Evolutionary conservation across 2,797 vertebrate genomes (phyloP).

Genomic region (Geotrypetes seraphini): DNA sequence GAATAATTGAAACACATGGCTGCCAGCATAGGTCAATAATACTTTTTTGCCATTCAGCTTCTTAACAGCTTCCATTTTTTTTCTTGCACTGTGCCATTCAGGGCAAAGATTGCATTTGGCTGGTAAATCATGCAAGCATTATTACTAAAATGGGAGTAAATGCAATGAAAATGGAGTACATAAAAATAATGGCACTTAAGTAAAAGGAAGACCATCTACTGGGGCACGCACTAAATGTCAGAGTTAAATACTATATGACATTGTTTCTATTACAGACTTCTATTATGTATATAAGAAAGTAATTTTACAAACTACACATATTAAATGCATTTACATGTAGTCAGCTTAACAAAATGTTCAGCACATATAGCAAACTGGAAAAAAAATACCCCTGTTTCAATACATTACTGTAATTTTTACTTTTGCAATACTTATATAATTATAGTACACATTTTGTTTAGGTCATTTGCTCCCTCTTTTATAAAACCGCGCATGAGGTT

Average conservation of each 20-base stretch:
- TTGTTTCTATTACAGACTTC: slow-evolving; percentile 51
- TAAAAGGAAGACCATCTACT: slow-evolving; percentile 56
- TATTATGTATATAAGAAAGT: slow-evolving; percentile 46
- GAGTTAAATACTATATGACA: slow-evolving; percentile 62
- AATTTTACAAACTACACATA: slow-evolving; percentile 35
- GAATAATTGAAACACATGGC: slow-evolving; percentile 99
- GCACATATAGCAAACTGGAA: too few species aligned
- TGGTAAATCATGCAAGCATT: slow-evolving; percentile 92
- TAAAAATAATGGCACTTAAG: slow-evolving; percentile 65
- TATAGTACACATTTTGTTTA: too few species aligned
- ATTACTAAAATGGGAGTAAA: slow-evolving; percentile 80
- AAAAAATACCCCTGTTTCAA: too few species aligned
- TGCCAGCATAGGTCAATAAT: slow-evolving; percentile 98
- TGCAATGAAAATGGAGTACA: slow-evolving; percentile 67
- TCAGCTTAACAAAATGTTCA: slow-evolving; percentile 16
- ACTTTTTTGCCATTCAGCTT: slow-evolving; percentile 75
- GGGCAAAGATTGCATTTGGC: slow-evolving; percentile 84
- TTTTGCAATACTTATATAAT: too few species aligned
- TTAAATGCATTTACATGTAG: slow-evolving; percentile 15
- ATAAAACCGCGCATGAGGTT: too few species aligned
- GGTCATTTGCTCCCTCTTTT: too few species aligned
- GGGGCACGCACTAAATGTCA: slow-evolving; percentile 60
- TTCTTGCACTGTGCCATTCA: slow-evolving; percentile 79
- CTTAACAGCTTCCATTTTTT: slow-evolving; percentile 93
- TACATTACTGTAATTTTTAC: too few species aligned